Percentiles rank a stretch among this genome's conserved stretches.
These are phyloP conservation scores for Phragmatobia fuliginosa DNA, from an alignment of 2,888 invertebrate species.

Conservation along the genomic window DNA sequence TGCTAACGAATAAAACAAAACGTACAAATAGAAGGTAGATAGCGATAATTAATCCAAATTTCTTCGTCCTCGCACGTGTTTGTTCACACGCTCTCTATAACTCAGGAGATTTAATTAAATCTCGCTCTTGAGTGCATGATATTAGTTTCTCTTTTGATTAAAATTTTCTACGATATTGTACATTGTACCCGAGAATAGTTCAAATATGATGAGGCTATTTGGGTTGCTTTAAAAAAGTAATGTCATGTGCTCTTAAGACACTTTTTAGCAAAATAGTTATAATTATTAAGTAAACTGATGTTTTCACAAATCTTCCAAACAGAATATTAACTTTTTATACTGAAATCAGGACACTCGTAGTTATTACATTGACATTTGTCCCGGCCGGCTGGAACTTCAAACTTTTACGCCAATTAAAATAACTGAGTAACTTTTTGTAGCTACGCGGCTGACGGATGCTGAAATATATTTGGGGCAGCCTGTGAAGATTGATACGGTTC, in stretches of 20 bases:
- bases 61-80: conserved; percentile 69
- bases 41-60: conserved; percentile 77
- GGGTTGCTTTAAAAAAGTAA: conserved; percentile 1
- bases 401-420: conserved; percentile 85
- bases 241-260: neutral
- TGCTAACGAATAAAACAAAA: conserved; percentile 60
- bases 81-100: conserved; percentile 70
- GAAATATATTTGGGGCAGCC: conserved; percentile 74
- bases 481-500: conserved; percentile 78
- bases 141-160: conserved; percentile 65
- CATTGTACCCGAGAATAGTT: conserved; percentile 38
- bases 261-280: neutral
- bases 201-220: neutral
- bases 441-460: conserved; percentile 73
- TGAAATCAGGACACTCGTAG: conserved; percentile 47
- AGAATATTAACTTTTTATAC: conserved; percentile 9
- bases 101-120: conserved; percentile 73
- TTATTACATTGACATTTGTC: conserved; percentile 74
- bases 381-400: conserved; percentile 63
- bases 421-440: conserved; percentile 80
- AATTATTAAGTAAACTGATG: neutral
- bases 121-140: conserved; percentile 61
- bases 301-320: neutral
- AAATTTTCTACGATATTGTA: conserved; percentile 47
- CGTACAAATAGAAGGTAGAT: conserved; percentile 69